Base-by-base conservation (phyloP, 1,140 invertebrate genomes). In the Galendromus occidentalis region DNA sequence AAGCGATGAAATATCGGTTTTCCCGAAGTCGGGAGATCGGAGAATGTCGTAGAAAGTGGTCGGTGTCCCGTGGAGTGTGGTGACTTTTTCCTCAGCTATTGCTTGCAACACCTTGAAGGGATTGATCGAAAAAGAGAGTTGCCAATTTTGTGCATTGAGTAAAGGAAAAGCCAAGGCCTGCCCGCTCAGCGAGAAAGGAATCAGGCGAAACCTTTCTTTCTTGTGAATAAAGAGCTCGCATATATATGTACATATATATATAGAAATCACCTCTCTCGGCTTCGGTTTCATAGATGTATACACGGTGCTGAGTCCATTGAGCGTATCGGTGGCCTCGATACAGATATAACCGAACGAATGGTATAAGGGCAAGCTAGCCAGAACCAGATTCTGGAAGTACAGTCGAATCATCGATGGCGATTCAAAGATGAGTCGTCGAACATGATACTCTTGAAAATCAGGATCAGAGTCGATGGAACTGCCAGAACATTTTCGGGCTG, bases 301-400 rank as follows among this genome's bases (percentile, higher is more conserved):
- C 2, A 59, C 51, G 14, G 51, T 59, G 14, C n/a, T 59, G 14
- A 59, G 51, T 17, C 51, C 51, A 33, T 59, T 59, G 22, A 59
- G 51, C 20, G 51, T 59, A 33, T 59, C 33, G 51, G 25, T 59
- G 12, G 51, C 51, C 33, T 59, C 51, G 9, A 59, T 25, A 22
- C 51, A 59, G 12, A 59, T 25, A 25, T 59, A 59, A 1, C 51
- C 51, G 9, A 59, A 59, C 22, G 51, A 59, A 59, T 59, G 51
- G 51, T 59, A 59, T 14, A 59, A 33, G 1, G 51, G 51, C 1
- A 59, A 22, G 25, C 51, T 59, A 2, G 51, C 51, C 20, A 59
- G 33, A 14, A 59, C 51, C 14, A 59, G n/a, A 33, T 25, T 59
- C 51, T 59, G 25, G 33, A 59, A 14, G 45, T 6, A 7, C 7